Evolutionary conservation across 2,113 vertebrate species (phyloP), one percentile per base, ranked within the genome.

Genomic region (Corynorhinus townsendii): DNA sequence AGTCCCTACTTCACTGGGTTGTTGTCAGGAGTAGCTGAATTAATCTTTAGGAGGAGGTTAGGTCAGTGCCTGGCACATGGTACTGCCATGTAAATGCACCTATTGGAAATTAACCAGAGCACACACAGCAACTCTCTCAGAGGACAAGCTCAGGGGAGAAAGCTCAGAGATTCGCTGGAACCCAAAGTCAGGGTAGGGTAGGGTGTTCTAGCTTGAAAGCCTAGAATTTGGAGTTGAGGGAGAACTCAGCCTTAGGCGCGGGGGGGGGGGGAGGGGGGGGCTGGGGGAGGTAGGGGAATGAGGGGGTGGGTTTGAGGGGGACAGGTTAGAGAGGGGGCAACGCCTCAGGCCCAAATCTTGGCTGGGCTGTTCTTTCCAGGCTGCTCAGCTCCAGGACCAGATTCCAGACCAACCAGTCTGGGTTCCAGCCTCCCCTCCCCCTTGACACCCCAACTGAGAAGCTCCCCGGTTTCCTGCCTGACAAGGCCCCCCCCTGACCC

Each of bases 381-480:
- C 24, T 35, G 71, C 59, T 24, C 38, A 4, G 1, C 35, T 47
- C 4, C n/a, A 9, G 59, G 40, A 45, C 40, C 35, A 45, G 59
- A 19, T 59, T 76, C 49, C 69, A 86, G 87, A 89, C 47, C 71
- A 14, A 52, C 33, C 26, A 15, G 73, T 40, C 26, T 38, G 72
- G 77, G 54, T 82, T 80, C 47, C 17, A 47, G n/a, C 28, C 45
- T 64, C 80, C 89, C 71, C 49, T 91, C 73, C 81, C 54, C 49
- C 59, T 20, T 10, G 10, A 22, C n/a, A 56, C 73, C 91, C 91
- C 72, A 73, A 52, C 28, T 35, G 76, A 35, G 91, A 83, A 59
- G 56, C 91, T 94, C 89, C 89, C 0, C 24, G 72, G 96, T 90
- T 97, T 97, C 97, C 97, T 96, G 96, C 91, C 96, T 0, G 35